Conservation (phyloP, 2,113 vertebrate genomes). For the Mastomys coucha region DNA sequence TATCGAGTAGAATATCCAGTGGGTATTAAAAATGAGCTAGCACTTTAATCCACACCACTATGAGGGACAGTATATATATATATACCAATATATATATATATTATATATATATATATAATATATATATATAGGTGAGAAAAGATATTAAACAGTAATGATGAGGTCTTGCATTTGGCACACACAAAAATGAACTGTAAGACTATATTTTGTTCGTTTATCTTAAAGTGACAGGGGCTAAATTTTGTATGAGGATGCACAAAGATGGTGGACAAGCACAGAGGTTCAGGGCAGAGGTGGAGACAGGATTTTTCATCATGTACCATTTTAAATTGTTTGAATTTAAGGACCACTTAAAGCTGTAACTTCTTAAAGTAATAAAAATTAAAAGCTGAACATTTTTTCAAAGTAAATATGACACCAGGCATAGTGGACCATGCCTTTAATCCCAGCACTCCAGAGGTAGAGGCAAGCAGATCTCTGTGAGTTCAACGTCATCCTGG, state of each 20-base stretch:
- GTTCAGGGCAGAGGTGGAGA: not conserved
- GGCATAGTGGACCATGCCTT: not conserved
- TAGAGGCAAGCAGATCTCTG: not conserved
- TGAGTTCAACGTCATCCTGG: not conserved
- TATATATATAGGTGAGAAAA: constrained; percentile 50
- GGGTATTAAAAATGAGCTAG: not conserved
- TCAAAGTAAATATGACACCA: not conserved
- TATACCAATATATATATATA: no score
- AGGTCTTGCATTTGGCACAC: not conserved
- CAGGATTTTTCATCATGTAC: not conserved
- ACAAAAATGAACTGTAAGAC: not conserved
- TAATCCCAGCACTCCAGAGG: not conserved
- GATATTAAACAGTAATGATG: not conserved
- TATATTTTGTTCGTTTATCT: constrained; percentile 30
- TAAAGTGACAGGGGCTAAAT: not conserved
- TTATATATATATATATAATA: no score
- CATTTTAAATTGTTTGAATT: not conserved
- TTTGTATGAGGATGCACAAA: not conserved
- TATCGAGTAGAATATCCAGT: not conserved
- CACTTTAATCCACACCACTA: not conserved
- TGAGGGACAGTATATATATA: not conserved
- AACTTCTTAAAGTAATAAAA: constrained; percentile 41
- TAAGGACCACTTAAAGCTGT: not conserved
- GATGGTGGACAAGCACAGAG: not conserved
- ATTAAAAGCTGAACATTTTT: not conserved